Conservation (phyloP, 2,797 vertebrate species). For the Trichosurus vulpecula region DNA sequence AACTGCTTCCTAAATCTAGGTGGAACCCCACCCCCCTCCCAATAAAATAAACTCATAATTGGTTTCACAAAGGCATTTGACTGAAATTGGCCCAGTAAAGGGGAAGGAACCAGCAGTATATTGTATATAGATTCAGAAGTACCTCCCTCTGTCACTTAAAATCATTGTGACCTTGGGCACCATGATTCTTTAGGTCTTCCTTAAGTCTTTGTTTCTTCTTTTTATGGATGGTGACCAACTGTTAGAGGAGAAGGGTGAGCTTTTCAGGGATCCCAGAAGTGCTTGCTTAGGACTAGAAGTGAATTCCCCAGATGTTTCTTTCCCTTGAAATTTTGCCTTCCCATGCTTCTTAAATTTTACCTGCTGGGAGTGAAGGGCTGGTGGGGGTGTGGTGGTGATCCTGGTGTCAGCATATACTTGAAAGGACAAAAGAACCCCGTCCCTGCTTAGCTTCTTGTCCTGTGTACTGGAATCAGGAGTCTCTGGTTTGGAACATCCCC, state of each 20-base stretch:
- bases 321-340: neutral
- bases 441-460: neutral
- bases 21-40: neutral
- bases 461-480: neutral
- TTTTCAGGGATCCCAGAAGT: neutral
- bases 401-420: neutral
- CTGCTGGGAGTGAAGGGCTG: neutral
- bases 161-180: neutral
- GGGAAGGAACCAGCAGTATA: neutral
- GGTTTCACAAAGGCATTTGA: neutral
- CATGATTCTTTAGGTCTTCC: no score
- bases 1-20: neutral
- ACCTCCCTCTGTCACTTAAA: neutral
- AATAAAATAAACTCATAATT: neutral
- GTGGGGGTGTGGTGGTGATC: neutral
- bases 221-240: neutral
- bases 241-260: neutral
- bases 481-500: neutral
- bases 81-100: neutral
- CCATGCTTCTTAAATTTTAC: neutral
- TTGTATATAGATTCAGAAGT: neutral
- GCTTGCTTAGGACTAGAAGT: neutral
- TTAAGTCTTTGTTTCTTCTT: neutral
- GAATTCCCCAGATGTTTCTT: neutral
- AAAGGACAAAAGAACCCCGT: neutral